These are phyloP conservation scores for Poicephalus gulielmi DNA, from an alignment of 2,113 vertebrate genomes.

Conservation along the genomic window DNA sequence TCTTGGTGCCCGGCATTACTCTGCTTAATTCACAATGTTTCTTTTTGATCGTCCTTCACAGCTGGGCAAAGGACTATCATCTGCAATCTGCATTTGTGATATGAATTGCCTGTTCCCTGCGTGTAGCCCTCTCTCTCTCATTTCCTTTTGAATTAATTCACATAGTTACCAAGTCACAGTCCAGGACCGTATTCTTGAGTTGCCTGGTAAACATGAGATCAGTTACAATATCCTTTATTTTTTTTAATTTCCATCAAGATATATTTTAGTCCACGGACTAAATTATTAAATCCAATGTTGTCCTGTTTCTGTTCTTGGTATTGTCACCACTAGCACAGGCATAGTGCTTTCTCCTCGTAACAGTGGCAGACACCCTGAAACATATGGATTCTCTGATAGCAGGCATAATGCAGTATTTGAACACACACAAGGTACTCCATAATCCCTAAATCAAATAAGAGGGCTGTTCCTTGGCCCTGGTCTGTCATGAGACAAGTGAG, in stretches of 20 bases:
- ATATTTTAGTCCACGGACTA: not conserved
- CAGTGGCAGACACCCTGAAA: not conserved
- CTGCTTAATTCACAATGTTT: not conserved
- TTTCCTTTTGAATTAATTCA: not conserved
- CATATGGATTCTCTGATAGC: not conserved
- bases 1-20: not conserved
- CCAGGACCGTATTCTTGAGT: not conserved
- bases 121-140: not conserved
- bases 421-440: not conserved
- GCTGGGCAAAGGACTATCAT: not conserved
- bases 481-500: not conserved
- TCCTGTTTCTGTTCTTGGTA: not conserved
- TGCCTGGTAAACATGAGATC: not conserved
- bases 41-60: not conserved
- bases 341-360: not conserved
- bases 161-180: not conserved
- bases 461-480: not conserved
- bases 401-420: not conserved
- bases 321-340: not conserved
- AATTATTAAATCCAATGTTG: not conserved
- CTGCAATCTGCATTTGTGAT: not conserved
- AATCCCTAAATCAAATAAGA: not conserved
- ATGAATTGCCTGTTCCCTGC: not conserved
- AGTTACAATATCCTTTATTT: not conserved
- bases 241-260: not conserved